A percentile compares a stretch with the other conserved stretches of the same genome.
phyloP scores from a whole-genome alignment of 2,797 vertebrate species.

The Gila robusta region DNA sequence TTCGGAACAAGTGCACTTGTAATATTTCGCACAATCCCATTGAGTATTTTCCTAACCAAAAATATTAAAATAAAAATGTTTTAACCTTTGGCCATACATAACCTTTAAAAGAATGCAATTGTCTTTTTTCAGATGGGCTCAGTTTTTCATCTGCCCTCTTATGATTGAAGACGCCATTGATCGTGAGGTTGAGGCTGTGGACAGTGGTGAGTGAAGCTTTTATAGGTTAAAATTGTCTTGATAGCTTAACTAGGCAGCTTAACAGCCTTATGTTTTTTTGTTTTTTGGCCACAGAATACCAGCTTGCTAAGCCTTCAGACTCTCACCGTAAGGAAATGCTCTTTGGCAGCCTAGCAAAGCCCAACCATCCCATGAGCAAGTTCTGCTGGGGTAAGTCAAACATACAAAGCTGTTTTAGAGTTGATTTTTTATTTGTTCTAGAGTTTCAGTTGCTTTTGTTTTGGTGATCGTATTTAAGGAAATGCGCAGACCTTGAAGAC shows the following conservation, averaged over 20 bases:
- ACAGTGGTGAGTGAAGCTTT: conserved; percentile 87
- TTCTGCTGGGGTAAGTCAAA: conserved; percentile 93
- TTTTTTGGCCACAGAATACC: conserved; percentile 84
- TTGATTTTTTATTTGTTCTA: conserved; percentile 55
- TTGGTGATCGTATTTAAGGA: conserved; percentile 74
- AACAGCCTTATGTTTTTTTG: not conserved
- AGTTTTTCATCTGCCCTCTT: conserved; percentile 96
- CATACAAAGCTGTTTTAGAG: conserved; percentile 35
- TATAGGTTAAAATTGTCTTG: not conserved
- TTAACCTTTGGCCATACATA: not conserved
- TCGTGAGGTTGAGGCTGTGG: conserved; percentile 96
- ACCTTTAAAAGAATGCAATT: not conserved
- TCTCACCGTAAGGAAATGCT: conserved; percentile 97
- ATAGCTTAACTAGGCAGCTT: not conserved
- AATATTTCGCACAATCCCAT: not conserved
- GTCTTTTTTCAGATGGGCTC: conserved; percentile 87
- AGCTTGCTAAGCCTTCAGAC: conserved; percentile 94
- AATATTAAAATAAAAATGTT: not conserved
- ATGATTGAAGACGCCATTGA: conserved; percentile 97
- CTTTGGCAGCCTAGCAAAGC: conserved; percentile 93
- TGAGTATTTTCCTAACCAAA: not conserved
- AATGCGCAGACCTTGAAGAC: conserved; percentile 94
- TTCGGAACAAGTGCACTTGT: not conserved
- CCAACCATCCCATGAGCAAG: conserved; percentile 96
- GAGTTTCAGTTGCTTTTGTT: conserved; percentile 50